A percentile compares a stretch with the other conserved stretches of the same genome.
Evolutionary conservation across 1,140 invertebrate genomes (phyloP).

Genomic region (Philotrypesis tridentata): DNA sequence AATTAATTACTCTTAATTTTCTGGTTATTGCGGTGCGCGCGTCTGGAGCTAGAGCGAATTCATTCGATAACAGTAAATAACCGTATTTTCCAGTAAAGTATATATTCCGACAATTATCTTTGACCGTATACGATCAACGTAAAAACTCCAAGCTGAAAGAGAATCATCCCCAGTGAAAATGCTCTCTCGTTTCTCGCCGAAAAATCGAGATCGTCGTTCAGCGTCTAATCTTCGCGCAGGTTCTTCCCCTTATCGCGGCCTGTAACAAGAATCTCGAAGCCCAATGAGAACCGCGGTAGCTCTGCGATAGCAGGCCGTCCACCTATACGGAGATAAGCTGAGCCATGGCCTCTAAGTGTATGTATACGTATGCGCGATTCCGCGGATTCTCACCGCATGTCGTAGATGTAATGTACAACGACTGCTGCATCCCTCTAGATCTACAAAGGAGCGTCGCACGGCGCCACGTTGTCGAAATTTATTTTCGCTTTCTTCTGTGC

Average conservation of each 20-base stretch:
- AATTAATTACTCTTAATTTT: no score
- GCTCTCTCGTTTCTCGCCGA: background rate
- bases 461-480: background rate
- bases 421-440: background rate
- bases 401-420: no score
- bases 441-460: slow-evolving; percentile 6
- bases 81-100: no score
- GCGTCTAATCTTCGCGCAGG: background rate
- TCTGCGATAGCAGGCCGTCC: slow-evolving; percentile 67
- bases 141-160: no score
- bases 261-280: background rate
- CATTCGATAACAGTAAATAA: no score
- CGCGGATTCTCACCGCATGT: no score
- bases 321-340: slow-evolving; percentile 67
- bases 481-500: background rate
- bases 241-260: slow-evolving; percentile 24
- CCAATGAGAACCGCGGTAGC: slow-evolving; percentile 39
- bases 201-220: background rate
- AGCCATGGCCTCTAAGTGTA: background rate
- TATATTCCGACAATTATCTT: no score
- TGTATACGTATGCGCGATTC: no score
- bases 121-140: no score
- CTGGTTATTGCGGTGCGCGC: no score
- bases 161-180: no score
- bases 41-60: no score